Evolutionary conservation across 2,113 vertebrate species (phyloP), one percentile per base, ranked within the genome.

Genomic region (Malaclemys terrapin): DNA sequence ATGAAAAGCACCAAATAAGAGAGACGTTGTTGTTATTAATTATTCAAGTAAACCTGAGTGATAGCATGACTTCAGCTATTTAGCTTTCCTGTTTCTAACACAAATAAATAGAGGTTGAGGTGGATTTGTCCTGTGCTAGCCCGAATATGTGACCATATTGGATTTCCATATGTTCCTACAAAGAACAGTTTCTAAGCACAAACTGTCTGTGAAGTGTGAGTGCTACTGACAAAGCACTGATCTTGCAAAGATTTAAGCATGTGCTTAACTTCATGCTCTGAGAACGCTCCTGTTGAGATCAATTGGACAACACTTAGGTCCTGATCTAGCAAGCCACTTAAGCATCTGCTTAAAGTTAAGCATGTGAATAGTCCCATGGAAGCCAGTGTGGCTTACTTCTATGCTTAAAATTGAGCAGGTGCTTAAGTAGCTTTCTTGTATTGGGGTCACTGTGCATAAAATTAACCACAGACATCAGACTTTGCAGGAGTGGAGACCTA

Each of bases 141-240:
- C 24, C 24, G 22, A 59, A 17, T 20, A 17, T 29, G 7, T 91
- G 57, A 84, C 19, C 20, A 56, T 42, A 69, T 4, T 79, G 82
- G 56, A 2, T 5, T 13, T 7, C n/a, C 76, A 31, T 0, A 0
- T 2, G 11, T 76, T 75, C 13, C 84, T 8, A 80, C 62, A 56
- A 76, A 83, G 42, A 85, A 50, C 8, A 29, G 2, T 10, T 12
- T 82, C 62, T 82, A 35, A 91, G 50, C 45, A 11, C 3, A 22
- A 19, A 13, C 38, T 12, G 22, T 24, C 65, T 93, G 78, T 56
- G 38, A 59, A 90, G 45, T 1, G 72, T 38, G 29, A 62, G 56
- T 1, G 10, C 9, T 87, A 75, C 13, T 89, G 69, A 75, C 20
- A 75, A 42, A 11, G 11, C 12, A 11, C 12, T 25, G 27, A 62